Conservation (phyloP, 1,140 invertebrate species). For the Brachionus paranguensis region DNA sequence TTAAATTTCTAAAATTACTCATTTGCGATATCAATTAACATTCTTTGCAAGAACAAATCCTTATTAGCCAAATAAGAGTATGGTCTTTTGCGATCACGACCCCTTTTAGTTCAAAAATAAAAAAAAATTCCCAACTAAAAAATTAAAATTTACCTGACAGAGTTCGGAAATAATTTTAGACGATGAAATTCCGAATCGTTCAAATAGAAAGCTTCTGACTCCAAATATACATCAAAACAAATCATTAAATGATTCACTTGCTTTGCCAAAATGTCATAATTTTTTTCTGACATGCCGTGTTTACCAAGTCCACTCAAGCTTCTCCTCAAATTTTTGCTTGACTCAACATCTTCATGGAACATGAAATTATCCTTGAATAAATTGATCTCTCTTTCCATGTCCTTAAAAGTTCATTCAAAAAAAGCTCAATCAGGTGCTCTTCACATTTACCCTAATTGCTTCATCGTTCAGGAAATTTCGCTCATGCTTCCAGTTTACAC, state of each 20-base stretch:
- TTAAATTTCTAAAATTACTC: background rate
- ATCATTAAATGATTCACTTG: conserved; percentile 72
- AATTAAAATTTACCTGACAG: conserved; percentile 57
- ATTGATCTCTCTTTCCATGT: conserved; percentile 36
- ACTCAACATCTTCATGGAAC: conserved; percentile 59
- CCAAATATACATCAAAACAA: conserved; percentile 78
- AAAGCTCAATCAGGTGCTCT: background rate
- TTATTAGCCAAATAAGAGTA: conserved; percentile 18
- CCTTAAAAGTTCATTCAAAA: background rate
- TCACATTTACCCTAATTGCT: conserved; percentile 62
- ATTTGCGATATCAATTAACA: background rate
- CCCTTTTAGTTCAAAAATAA: background rate
- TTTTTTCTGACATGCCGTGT: conserved; percentile 46
- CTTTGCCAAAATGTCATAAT: conserved; percentile 61
- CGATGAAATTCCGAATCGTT: conserved; percentile 63
- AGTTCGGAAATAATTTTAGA: conserved; percentile 71
- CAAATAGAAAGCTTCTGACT: conserved; percentile 60
- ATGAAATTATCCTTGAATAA: conserved; percentile 12
- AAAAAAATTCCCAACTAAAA: background rate
- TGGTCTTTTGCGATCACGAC: conserved; percentile 21
- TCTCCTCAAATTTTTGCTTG: conserved; percentile 67
- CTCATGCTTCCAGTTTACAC: conserved; percentile 63
- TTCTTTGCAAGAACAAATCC: conserved; percentile 26
- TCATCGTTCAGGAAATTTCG: conserved; percentile 63
- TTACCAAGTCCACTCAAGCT: conserved; percentile 56